Percentiles rank a stretch among this genome's conserved stretches.
Evolutionary conservation across 2,797 vertebrate species (phyloP).

Genomic region (Tauraco hartlaubi): DNA sequence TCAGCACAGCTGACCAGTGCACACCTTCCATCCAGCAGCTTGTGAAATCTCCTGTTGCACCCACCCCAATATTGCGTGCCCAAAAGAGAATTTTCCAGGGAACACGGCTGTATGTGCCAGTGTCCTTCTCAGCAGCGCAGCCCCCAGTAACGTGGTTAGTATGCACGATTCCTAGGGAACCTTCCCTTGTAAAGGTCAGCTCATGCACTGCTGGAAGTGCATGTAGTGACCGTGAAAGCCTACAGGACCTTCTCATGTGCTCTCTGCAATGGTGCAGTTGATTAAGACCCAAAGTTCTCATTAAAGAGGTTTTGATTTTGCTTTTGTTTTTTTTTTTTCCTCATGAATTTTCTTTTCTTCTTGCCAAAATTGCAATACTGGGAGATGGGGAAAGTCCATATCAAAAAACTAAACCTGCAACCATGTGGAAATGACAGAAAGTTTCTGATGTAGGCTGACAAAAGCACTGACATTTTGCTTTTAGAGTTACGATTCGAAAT

Average conservation of each 20-base stretch:
- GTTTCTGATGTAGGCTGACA: neutral
- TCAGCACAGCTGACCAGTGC: neutral
- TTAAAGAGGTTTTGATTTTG: neutral
- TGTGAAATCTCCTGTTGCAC: neutral
- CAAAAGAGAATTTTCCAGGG: neutral
- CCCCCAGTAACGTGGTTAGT: neutral
- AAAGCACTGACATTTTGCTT: constrained; percentile 11
- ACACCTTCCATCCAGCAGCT: neutral
- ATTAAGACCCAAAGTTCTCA: neutral
- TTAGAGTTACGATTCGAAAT: neutral
- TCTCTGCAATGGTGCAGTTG: neutral
- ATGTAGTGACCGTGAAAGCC: neutral
- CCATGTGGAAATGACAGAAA: neutral
- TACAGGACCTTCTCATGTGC: neutral
- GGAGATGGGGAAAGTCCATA: neutral
- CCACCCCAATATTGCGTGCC: rapidly evolving
- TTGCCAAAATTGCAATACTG: neutral
- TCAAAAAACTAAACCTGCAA: neutral
- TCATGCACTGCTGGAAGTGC: neutral
- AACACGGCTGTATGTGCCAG: rapidly evolving
- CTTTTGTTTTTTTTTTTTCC: neutral
- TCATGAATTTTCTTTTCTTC: neutral
- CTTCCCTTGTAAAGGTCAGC: constrained; percentile 17
- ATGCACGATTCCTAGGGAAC: neutral
- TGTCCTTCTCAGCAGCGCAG: neutral